Percentiles rank a stretch among this genome's conserved stretches.
Evolutionary conservation across 2,113 vertebrate species (phyloP).

Genomic region (Albula glossodonta): DNA sequence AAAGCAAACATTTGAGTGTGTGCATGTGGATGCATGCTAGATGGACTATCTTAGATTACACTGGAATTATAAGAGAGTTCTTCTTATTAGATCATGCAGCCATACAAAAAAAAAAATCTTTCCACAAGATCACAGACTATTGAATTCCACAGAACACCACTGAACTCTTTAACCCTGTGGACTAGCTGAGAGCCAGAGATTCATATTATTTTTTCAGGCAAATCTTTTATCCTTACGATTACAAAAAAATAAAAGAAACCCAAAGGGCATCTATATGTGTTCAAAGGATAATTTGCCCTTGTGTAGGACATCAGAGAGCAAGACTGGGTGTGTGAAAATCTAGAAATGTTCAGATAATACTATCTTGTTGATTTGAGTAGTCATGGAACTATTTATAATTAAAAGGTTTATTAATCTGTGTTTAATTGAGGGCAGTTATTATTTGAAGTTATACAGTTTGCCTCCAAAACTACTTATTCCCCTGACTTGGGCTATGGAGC

Average conservation of each 20-base stretch:
- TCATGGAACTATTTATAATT: not conserved
- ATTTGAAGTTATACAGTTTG: not conserved
- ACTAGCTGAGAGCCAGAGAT: not conserved
- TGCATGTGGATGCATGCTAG: not conserved
- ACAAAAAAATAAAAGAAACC: not conserved
- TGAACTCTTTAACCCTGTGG: not conserved
- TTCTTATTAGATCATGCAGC: not conserved
- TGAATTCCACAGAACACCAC: not conserved
- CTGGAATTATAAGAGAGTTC: no score
- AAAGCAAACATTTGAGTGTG: not conserved
- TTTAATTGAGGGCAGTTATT: not conserved
- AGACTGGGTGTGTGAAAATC: not conserved
- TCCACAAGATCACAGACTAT: not conserved
- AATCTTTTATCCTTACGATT: not conserved
- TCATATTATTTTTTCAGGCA: not conserved
- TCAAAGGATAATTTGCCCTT: not conserved
- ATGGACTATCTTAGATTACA: not conserved
- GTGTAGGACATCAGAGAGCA: not conserved
- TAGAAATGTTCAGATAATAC: not conserved
- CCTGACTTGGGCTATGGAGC: not conserved
- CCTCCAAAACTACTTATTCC: not conserved
- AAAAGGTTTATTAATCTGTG: not conserved
- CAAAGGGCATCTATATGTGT: not conserved
- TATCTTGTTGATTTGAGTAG: not conserved
- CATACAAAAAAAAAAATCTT: not conserved